Evolutionary conservation across 1,140 invertebrate genomes (phyloP).

Genomic region (Drosophila seguyi): DNA sequence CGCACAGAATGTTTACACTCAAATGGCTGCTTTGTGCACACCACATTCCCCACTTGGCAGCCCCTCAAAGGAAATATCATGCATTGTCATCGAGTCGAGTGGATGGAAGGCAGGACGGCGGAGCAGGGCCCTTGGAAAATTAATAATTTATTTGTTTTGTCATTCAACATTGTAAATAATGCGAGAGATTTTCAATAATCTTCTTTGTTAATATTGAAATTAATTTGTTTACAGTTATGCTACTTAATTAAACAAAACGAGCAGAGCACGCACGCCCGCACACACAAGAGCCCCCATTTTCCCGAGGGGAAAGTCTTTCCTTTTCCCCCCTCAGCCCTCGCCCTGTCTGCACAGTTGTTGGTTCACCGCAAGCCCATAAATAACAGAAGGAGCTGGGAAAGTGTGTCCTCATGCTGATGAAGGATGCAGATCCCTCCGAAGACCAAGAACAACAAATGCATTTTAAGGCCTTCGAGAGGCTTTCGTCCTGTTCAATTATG

Average conservation of each 20-base stretch:
- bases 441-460: conserved; percentile 47
- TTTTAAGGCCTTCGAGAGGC: conserved; percentile 66
- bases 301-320: conserved; percentile 2
- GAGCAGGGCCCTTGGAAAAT: conserved; percentile 52
- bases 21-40: conserved; percentile 76
- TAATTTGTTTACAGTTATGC: conserved; percentile 84
- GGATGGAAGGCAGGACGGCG: neutral
- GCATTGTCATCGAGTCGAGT: conserved; percentile 66
- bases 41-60: conserved; percentile 7
- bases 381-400: conserved; percentile 51
- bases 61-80: conserved; percentile 31
- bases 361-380: conserved; percentile 72
- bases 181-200: conserved; percentile 83
- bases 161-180: conserved; percentile 82
- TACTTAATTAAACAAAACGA: conserved; percentile 82
- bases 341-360: conserved; percentile 13
- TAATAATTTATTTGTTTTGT: conserved; percentile 84
- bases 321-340: neutral
- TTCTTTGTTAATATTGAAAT: conserved; percentile 84
- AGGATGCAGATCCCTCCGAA: conserved; percentile 8
- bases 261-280: conserved; percentile 18
- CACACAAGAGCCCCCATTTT: conserved; percentile 13
- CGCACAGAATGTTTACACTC: conserved; percentile 80
- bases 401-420: conserved; percentile 6
- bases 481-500: conserved; percentile 80